Base-by-base conservation (phyloP, 2,888 invertebrate genomes). In the Sylvicola fuscatus region DNA sequence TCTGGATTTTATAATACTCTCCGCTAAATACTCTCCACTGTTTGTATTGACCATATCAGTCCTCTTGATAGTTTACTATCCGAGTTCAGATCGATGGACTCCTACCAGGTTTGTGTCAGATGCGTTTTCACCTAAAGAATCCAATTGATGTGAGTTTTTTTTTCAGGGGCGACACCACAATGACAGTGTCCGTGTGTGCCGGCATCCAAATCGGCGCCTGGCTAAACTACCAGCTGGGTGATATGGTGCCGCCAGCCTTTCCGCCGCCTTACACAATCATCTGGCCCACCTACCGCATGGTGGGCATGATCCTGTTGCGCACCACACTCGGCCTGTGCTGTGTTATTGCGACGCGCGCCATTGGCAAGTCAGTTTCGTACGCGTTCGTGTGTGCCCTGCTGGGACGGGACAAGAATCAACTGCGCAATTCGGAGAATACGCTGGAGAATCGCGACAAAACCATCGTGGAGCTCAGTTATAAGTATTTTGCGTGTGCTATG, bases 81-180 rank as follows among this genome's bases (percentile, higher is more conserved):
- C 90, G 1, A 70, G 72, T 42, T 73, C 81, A 35, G 76, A 80
- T 44, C 75, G 73, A 48, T 89, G 89, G 87, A 89, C 86, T 36
- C 87, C 89, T 6, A 87, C 89, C 13, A 74, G 79, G 82, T 80
- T n/a, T n/a, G n/a, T n/a, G n/a, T n/a, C n/a, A n/a, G n/a, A n/a
- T n/a, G 60, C 51, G 42, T 40, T 29, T 10, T 6, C 12, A 7
- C 16, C 16, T 17, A 21, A n/a, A 14, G 13, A 30, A 16, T 16
- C 8, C 7, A 4, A 16, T 33, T 33, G 3, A 16, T 3, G 12
- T 16, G n/a, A 21, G n/a, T n/a, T n/a, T n/a, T n/a, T n/a, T n/a
- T 65, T 65, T 6, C 59, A 82, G 90, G 50, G 86, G 87, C 15
- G 90, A 92, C 57, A 90, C 90, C 1, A 73, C 84, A 2, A 78